These are phyloP conservation scores for Labeo catla DNA, from an alignment of 2,113 vertebrate species.

Conservation along the genomic window DNA sequence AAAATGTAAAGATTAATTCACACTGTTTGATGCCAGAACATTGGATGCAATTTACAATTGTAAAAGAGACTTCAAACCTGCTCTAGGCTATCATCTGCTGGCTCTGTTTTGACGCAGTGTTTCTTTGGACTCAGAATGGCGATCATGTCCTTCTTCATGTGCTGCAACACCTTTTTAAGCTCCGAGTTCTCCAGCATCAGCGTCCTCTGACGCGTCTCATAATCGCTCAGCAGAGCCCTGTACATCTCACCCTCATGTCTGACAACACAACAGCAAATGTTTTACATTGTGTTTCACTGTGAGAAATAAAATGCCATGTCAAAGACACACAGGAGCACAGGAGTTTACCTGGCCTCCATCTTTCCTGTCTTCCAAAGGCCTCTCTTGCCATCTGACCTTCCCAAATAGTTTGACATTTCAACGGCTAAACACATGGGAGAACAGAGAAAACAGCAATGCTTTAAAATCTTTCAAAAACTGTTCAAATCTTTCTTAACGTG, in stretches of 20 bases:
- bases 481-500: background rate
- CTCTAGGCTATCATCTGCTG: slow-evolving; percentile 72
- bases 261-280: slow-evolving; percentile 10
- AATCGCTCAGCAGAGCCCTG: slow-evolving; percentile 86
- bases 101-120: slow-evolving; percentile 76
- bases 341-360: slow-evolving; percentile 56
- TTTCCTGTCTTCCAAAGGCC: slow-evolving; percentile 93
- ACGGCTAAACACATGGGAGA: slow-evolving; percentile 77
- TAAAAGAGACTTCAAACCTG: slow-evolving; percentile 65
- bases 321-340: background rate
- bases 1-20: too few species aligned
- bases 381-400: slow-evolving; percentile 91
- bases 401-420: slow-evolving; percentile 92
- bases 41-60: too few species aligned
- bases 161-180: slow-evolving; percentile 95
- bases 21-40: too few species aligned
- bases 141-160: slow-evolving; percentile 97
- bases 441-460: background rate
- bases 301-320: background rate
- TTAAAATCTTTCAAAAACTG: background rate
- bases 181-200: slow-evolving; percentile 92
- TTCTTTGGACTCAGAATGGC: slow-evolving; percentile 87
- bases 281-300: background rate
- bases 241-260: slow-evolving; percentile 97
- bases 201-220: slow-evolving; percentile 87